Conservation (phyloP, 2,888 invertebrate species). For the Ephialtes manifestator region DNA sequence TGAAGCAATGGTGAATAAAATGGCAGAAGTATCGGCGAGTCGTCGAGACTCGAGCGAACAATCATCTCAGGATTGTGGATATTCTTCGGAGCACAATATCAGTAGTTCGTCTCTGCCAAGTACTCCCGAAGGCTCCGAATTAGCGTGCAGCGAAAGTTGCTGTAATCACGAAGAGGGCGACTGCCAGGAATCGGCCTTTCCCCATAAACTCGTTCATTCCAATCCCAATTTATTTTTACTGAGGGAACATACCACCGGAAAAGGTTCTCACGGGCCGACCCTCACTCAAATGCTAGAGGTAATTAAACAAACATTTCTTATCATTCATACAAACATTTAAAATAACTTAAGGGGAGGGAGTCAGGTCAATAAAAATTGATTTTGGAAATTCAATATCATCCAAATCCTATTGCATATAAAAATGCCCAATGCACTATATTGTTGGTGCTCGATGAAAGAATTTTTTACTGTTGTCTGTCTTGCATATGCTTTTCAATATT, state of each 20-base stretch:
- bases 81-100: constrained; percentile 94
- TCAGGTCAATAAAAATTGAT: too few species aligned
- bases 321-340: neutral
- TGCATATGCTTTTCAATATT: too few species aligned
- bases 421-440: too few species aligned
- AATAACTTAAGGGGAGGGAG: too few species aligned
- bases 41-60: constrained; percentile 89
- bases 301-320: constrained; percentile 76
- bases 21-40: constrained; percentile 72
- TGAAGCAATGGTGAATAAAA: constrained; percentile 87
- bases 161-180: constrained; percentile 91
- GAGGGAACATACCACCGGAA: constrained; percentile 86
- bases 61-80: constrained; percentile 93
- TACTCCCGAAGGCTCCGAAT: constrained; percentile 96
- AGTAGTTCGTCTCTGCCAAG: constrained; percentile 93
- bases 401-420: too few species aligned
- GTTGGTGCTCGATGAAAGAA: too few species aligned
- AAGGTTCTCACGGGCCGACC: constrained; percentile 84
- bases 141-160: constrained; percentile 95
- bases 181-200: constrained; percentile 80
- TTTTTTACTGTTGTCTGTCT: too few species aligned
- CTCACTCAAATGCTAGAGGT: constrained; percentile 94
- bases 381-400: too few species aligned
- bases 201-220: constrained; percentile 77
- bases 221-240: constrained; percentile 80